Evolutionary conservation across 2,113 vertebrate species (phyloP).

Genomic region (Tragelaphus buxtoni): DNA sequence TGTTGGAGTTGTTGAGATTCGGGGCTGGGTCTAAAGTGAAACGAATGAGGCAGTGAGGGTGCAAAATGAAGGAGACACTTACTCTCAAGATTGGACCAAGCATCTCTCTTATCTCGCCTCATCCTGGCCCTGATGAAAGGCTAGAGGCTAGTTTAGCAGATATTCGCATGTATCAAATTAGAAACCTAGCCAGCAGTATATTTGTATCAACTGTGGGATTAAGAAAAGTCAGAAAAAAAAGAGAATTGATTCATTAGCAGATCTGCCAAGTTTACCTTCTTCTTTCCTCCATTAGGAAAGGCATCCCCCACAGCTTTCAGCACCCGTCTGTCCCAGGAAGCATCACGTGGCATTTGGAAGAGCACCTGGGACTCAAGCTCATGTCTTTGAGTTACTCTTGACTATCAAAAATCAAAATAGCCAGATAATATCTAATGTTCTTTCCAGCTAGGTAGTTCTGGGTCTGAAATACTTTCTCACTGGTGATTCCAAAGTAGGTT

Average conservation of each 20-base stretch:
- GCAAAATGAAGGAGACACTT: neutral
- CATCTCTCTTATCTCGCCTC: neutral
- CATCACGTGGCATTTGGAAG: neutral
- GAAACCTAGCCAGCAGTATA: neutral
- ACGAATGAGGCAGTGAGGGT: neutral
- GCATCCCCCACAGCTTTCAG: neutral
- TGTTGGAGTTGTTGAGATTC: neutral
- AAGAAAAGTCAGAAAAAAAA: neutral
- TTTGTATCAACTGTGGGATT: neutral
- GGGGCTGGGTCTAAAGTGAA: neutral
- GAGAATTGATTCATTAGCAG: neutral
- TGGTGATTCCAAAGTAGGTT: neutral
- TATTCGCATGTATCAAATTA: neutral
- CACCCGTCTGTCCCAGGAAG: neutral
- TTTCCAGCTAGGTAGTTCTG: neutral
- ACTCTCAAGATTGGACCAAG: neutral
- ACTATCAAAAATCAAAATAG: neutral
- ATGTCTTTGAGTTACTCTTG: neutral
- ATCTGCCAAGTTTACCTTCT: neutral
- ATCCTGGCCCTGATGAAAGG: neutral
- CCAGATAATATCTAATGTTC: neutral
- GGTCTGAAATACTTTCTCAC: neutral
- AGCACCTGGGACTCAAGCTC: neutral
- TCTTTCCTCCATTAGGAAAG: neutral
- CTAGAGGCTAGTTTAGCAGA: neutral